These are phyloP conservation scores for Maccullochella peelii DNA, from an alignment of 2,113 vertebrate species.

Conservation along the genomic window DNA sequence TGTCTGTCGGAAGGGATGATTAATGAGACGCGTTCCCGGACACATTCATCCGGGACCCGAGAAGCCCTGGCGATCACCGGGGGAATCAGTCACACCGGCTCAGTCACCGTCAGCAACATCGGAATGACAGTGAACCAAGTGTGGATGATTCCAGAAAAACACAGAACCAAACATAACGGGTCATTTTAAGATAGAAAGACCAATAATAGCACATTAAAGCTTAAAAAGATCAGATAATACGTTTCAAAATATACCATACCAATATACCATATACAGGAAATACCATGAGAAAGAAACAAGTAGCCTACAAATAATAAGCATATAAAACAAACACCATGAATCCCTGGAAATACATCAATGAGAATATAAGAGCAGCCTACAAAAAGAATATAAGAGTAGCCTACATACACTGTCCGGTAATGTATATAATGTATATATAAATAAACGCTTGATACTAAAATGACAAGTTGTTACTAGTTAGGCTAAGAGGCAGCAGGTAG, in stretches of 20 bases:
- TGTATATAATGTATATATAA: too few relatives aligned
- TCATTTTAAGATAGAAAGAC: not conserved
- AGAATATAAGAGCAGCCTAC: too few relatives aligned
- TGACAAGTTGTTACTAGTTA: not conserved
- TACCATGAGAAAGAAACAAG: not conserved
- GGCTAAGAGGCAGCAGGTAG: too few relatives aligned
- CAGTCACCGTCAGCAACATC: conserved; percentile 53
- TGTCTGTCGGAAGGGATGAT: conserved; percentile 73
- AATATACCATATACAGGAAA: too few relatives aligned
- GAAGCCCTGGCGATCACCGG: conserved; percentile 62
- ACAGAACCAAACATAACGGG: not conserved
- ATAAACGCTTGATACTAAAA: not conserved
- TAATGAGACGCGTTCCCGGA: conserved; percentile 72
- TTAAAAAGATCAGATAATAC: not conserved
- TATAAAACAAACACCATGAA: not conserved
- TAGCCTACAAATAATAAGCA: not conserved
- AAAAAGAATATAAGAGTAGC: not conserved
- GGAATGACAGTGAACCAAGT: conserved; percentile 24
- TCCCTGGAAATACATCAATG: not conserved
- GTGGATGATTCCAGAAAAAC: conserved; percentile 10
- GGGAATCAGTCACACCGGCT: conserved; percentile 57
- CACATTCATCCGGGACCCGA: conserved; percentile 68
- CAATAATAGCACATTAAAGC: not conserved
- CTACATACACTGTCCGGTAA: not conserved
- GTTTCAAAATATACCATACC: not conserved